A percentile compares a stretch with the other conserved stretches of the same genome.
Evolutionary conservation across 1,140 invertebrate species (phyloP).

Genomic region (Cepaea nemoralis): DNA sequence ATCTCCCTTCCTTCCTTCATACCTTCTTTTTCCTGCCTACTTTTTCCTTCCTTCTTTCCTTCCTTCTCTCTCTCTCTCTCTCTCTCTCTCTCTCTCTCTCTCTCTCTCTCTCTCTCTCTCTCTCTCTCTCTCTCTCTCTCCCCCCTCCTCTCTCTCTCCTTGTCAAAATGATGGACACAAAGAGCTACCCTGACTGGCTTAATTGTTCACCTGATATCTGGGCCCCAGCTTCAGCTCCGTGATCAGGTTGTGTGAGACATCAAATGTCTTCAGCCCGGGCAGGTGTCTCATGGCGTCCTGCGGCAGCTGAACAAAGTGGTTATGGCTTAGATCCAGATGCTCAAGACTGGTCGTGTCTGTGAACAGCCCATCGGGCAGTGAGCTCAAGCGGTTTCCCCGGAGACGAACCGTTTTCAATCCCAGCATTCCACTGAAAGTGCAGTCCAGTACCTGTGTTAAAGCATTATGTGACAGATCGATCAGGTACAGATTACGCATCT

Average conservation of each 20-base stretch:
- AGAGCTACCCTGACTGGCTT: neutral
- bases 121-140: no score
- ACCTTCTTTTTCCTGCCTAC: no score
- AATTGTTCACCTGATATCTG: conserved; percentile 32
- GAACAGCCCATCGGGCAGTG: conserved; percentile 53
- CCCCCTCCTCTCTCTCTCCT: no score
- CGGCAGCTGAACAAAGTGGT: conserved; percentile 52
- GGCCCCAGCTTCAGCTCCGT: conserved; percentile 49
- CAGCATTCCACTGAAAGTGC: conserved; percentile 50
- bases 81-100: no score
- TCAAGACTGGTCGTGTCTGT: conserved; percentile 46
- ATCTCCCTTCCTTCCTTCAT: no score
- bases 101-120: no score
- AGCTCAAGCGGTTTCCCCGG: conserved; percentile 51
- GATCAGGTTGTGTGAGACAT: conserved; percentile 60
- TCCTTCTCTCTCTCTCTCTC: no score
- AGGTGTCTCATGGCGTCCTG: conserved; percentile 46
- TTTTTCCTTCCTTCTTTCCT: no score
- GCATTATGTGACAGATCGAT: conserved; percentile 59
- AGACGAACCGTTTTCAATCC: conserved; percentile 54
- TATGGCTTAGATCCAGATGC: conserved; percentile 56
- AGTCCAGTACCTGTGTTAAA: conserved; percentile 47
- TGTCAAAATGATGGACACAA: no score
- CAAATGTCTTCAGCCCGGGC: conserved; percentile 54
- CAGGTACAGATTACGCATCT: conserved; percentile 50